These are phyloP conservation scores for Microctenopoma steveboyesi DNA, from an alignment of 2,797 vertebrate genomes.

Conservation along the genomic window DNA sequence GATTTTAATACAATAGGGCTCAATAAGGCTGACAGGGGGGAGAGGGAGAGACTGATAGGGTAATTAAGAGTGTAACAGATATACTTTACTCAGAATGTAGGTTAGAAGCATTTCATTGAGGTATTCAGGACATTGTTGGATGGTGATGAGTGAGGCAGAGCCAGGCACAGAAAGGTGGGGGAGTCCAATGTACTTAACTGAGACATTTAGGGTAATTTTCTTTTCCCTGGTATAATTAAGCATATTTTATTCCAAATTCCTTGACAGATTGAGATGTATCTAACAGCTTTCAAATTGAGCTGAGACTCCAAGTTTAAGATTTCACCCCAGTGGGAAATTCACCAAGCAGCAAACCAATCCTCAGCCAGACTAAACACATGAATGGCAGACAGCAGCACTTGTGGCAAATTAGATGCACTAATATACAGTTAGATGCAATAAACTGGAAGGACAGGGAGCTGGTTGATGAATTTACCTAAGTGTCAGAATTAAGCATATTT, in stretches of 20 bases:
- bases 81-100: slow-evolving; percentile 48
- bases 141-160: slow-evolving; percentile 20
- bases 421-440: slow-evolving; percentile 7
- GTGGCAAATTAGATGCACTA: background rate
- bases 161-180: slow-evolving; percentile 24
- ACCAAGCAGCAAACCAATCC: slow-evolving; percentile 8
- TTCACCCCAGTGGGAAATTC: background rate
- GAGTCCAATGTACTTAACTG: slow-evolving; percentile 31
- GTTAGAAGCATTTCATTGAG: slow-evolving; percentile 43
- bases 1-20: slow-evolving; percentile 41
- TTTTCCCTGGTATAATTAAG: slow-evolving; percentile 43
- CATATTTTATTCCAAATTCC: slow-evolving; percentile 37
- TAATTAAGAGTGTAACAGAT: slow-evolving; percentile 52
- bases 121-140: slow-evolving; percentile 40
- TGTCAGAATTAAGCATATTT: slow-evolving; percentile 17
- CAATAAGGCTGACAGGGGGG: slow-evolving; percentile 39
- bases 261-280: slow-evolving; percentile 25
- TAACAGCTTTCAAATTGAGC: slow-evolving; percentile 33
- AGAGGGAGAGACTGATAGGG: slow-evolving; percentile 19
- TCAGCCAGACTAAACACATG: background rate
- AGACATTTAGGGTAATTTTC: slow-evolving; percentile 48
- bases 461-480: slow-evolving; percentile 3
- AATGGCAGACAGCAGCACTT: slow-evolving; percentile 9
- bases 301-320: slow-evolving; percentile 27
- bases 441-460: background rate